Evolutionary conservation across 2,888 invertebrate species (phyloP), one percentile per base, ranked within the genome.

Genomic region (Nymphalis c-album): DNA sequence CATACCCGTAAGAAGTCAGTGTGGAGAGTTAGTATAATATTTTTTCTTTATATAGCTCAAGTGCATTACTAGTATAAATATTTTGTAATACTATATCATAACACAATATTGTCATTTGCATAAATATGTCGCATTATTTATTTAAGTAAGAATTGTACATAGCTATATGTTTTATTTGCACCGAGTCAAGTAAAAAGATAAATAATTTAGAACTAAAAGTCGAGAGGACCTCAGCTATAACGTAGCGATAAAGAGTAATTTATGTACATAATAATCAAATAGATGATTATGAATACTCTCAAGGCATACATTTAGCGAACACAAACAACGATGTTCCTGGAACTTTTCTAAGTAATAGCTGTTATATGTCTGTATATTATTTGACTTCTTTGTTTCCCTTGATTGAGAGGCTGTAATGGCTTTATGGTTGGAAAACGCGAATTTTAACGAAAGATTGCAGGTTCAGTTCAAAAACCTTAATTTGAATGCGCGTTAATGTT

Each of bases 181-280:
- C 26, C 62, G 31, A 62, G 50, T 4, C 46, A 45, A 45, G 18
- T 46, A 51, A 50, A 35, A 45, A 20, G 64, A 60, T 50, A 51
- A 62, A 55, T 62, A 59, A 71, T 67, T 71, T 62, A 61, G 59
- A 51, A 57, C 62, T 55, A 59, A 62, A 58, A 69, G 67, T 71
- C 69, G 64, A 69, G 71, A 59, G 48, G 69, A 71, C 69, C 67
- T 60, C 57, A 60, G 57, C 69, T 55, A 64, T 69, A 67, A 71
- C 40, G 51, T 57, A 60, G 64, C 67, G 62, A 67, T 71, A 67
- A 69, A 53, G 69, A 57, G 67, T 67, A 71, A 71, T 69, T 71
- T 71, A 71, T 69, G 71, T 67, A 69, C 69, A 69, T 71, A 71
- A 63, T 67, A 71, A 69, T 67, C 67, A 69, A 71, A 71, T 67